These are phyloP conservation scores for Agrotis segetum DNA, from an alignment of 2,888 invertebrate genomes.

Conservation along the genomic window DNA sequence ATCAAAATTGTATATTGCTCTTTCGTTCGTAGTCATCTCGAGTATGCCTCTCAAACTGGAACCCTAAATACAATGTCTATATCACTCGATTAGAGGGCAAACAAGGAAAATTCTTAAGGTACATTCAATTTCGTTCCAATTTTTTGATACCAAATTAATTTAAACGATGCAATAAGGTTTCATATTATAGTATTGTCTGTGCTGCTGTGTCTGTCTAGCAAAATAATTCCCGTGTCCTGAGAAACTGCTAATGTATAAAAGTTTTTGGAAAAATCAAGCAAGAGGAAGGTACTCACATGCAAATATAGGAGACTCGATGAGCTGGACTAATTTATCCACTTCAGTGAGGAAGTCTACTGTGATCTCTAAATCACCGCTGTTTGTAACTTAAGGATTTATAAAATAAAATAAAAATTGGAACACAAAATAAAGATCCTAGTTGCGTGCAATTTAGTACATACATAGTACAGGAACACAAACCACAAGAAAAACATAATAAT, in stretches of 20 bases:
- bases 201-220: too few relatives aligned
- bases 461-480: not conserved
- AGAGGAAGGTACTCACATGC: conserved; percentile 94
- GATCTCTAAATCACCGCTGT: conserved; percentile 97
- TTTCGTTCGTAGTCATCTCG: too few relatives aligned
- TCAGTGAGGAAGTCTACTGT: conserved; percentile 99
- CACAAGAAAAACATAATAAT: too few relatives aligned
- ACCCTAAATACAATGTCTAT: too few relatives aligned
- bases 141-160: too few relatives aligned
- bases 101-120: too few relatives aligned
- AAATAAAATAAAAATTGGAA: conserved; percentile 8
- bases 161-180: too few relatives aligned
- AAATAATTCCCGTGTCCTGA: not conserved
- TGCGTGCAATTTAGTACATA: not conserved
- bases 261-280: not conserved
- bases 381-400: conserved; percentile 59
- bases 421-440: not conserved
- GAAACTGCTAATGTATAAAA: not conserved
- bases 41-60: too few relatives aligned
- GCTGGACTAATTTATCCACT: conserved; percentile 98
- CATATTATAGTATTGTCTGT: too few relatives aligned
- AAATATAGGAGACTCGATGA: conserved; percentile 99
- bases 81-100: too few relatives aligned
- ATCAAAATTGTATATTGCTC: too few relatives aligned
- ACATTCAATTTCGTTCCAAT: too few relatives aligned